Evolutionary conservation across 2,888 invertebrate genomes (phyloP), one percentile per base, ranked within the genome.

Genomic region (Patella depressa): DNA sequence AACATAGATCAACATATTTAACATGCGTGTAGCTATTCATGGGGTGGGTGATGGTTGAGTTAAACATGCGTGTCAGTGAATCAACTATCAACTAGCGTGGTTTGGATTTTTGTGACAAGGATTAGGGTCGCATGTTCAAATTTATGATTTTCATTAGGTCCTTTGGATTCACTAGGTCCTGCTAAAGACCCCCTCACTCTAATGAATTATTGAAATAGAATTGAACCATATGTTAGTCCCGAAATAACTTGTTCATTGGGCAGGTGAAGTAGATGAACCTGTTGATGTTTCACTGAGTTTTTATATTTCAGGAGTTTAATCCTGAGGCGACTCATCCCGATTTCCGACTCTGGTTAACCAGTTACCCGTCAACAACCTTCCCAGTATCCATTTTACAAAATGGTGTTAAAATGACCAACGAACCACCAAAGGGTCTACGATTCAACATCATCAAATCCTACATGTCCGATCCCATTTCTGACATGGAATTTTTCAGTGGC

Each of bases 381-480:
- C 92, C 92, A 2, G 92, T 93, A 24, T 89, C 92, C 80, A 92
- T 92, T 80, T 85, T 92, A 65, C 92, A 92, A 80, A 92, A 92
- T 83, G 91, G 92, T 53, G 91, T 92, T 65, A 92, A 92, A 85
- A 91, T 92, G 91, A 92, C 92, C 65, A 92, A 92, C 82, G 92
- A 92, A 80, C 91, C 92, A 3, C 92, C 92, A 2, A 92, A 92
- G 79, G 92, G 92, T 54, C 86, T 92, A 17, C 88, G 92, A 73
- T 91, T 92, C 81, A 92, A 92, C 84, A 87, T 92, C 75, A 78
- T 91, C 71, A 85, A 91, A 72, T 92, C 92, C 0, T 96, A 95
- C 92, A 91, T 95, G 74, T 96, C 92, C 88, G 97, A 98, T 91
- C 98, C 98, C 0, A 95, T 98, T 80, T 95, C 94, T 80, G 96